A percentile compares a stretch with the other conserved stretches of the same genome.
Conservation (phyloP, 92 coral and sea anemone species). For the Desmophyllum pertusum region DNA sequence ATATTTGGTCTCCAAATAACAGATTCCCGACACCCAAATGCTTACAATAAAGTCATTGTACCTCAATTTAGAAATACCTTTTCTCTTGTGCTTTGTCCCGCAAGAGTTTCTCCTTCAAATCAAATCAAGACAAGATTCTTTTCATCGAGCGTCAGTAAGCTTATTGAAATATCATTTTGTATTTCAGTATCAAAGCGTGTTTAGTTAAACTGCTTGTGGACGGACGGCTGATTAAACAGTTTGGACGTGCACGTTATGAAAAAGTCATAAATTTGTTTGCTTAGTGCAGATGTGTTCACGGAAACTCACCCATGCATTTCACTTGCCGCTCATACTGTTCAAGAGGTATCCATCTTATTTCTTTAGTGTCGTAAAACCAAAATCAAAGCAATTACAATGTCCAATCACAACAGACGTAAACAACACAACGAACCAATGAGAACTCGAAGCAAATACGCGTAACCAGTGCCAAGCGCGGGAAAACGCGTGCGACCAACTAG, state of each 20-base stretch:
- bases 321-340: too few species aligned
- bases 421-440: neutral
- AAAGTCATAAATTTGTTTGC: neutral
- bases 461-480: neutral
- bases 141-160: neutral
- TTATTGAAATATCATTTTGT: neutral
- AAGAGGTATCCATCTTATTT: too few species aligned
- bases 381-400: too few species aligned
- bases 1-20: neutral
- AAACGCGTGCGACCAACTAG: neutral
- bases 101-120: neutral
- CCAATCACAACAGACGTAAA: too few species aligned
- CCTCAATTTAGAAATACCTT: neutral
- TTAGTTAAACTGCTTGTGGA: neutral
- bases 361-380: too few species aligned
- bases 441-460: neutral
- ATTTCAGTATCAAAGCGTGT: neutral
- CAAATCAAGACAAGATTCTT: neutral
- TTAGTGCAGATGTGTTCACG: slow-evolving; percentile 6
- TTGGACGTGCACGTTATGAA: neutral
- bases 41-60: neutral
- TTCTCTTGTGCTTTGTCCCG: neutral
- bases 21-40: neutral
- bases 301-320: neutral
- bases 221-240: neutral